These are phyloP conservation scores for Stichopus chloronotus DNA, from an alignment of 35 echinoderm and acorn worm genomes.

Conservation along the genomic window DNA sequence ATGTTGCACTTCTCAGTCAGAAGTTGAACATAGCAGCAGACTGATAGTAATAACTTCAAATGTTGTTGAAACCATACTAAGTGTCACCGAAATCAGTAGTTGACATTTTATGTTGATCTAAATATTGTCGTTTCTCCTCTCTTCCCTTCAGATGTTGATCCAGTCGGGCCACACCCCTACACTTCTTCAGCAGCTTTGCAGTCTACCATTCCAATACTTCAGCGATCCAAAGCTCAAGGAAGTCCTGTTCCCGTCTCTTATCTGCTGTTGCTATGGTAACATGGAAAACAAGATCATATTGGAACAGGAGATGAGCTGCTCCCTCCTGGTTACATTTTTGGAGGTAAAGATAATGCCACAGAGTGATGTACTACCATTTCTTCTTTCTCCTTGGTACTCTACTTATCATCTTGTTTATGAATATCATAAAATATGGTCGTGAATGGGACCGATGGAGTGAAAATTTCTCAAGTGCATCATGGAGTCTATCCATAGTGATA, in stretches of 20 bases:
- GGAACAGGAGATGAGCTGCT: constrained; percentile 99
- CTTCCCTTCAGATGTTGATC: constrained; percentile 75
- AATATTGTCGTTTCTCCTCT: not conserved
- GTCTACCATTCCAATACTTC: constrained; percentile 98
- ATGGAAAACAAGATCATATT: constrained; percentile 87
- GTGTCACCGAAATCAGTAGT: not conserved
- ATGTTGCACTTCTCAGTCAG: too few relatives aligned
- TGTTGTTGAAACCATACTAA: not conserved
- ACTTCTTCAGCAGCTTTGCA: constrained; percentile 90
- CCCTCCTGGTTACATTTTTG: constrained; percentile 75
- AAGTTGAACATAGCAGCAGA: too few relatives aligned
- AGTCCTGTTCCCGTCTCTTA: constrained; percentile 89
- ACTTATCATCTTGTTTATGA: not conserved
- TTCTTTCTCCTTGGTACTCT: not conserved
- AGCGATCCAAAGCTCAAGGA: constrained; percentile 90
- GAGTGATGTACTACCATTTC: not conserved
- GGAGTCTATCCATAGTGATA: not conserved
- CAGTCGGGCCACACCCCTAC: constrained; percentile 96
- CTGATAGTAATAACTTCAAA: not conserved
- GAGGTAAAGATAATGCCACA: constrained; percentile 64
- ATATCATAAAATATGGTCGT: not conserved
- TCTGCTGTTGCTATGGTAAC: constrained; percentile 94
- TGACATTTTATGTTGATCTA: not conserved
- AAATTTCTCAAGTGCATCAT: not conserved
- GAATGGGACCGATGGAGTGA: not conserved